Evolutionary conservation across 2,797 vertebrate genomes (phyloP).

Genomic region (Astyanax mexicanus): DNA sequence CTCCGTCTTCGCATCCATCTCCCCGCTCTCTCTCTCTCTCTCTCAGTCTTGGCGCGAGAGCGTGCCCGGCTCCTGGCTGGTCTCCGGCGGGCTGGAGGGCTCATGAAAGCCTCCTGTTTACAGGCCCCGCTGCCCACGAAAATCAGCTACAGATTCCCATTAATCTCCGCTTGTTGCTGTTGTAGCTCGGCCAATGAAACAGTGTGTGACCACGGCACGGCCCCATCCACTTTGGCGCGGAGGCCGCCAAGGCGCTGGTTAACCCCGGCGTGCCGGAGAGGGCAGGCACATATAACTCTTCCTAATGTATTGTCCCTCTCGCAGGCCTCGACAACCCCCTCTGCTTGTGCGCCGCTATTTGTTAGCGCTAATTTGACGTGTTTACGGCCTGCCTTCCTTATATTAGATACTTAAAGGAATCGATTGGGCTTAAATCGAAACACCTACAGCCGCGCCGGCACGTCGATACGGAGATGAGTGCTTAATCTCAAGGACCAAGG

Average conservation of each 20-base stretch:
- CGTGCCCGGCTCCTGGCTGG: slow-evolving; percentile 48
- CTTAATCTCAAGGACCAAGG: slow-evolving; percentile 62
- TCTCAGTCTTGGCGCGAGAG: slow-evolving; percentile 41
- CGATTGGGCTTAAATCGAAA: slow-evolving; percentile 64
- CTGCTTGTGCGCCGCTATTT: slow-evolving; percentile 60
- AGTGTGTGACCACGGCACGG: slow-evolving; percentile 80
- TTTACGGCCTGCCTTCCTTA: slow-evolving; percentile 64
- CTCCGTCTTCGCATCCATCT: slow-evolving; percentile 34
- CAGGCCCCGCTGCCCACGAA: slow-evolving; percentile 75
- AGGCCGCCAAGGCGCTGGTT: slow-evolving; percentile 70
- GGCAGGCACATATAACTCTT: slow-evolving; percentile 70
- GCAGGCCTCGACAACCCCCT: slow-evolving; percentile 55
- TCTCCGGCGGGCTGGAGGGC: slow-evolving; percentile 73
- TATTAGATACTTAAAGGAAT: slow-evolving; percentile 66
- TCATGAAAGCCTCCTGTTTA: slow-evolving; percentile 75
- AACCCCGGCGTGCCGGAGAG: slow-evolving; percentile 63
- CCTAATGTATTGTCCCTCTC: slow-evolving; percentile 59
- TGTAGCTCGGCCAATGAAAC: slow-evolving; percentile 75
- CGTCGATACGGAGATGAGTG: slow-evolving; percentile 78
- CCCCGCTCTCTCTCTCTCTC: background rate
- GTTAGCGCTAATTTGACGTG: slow-evolving; percentile 68
- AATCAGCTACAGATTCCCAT: slow-evolving; percentile 80
- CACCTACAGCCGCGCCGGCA: slow-evolving; percentile 60
- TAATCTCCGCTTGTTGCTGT: slow-evolving; percentile 68
- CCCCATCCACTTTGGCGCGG: slow-evolving; percentile 77